Conservation (phyloP, 2,888 invertebrate species). For the Copidosoma aretas region DNA sequence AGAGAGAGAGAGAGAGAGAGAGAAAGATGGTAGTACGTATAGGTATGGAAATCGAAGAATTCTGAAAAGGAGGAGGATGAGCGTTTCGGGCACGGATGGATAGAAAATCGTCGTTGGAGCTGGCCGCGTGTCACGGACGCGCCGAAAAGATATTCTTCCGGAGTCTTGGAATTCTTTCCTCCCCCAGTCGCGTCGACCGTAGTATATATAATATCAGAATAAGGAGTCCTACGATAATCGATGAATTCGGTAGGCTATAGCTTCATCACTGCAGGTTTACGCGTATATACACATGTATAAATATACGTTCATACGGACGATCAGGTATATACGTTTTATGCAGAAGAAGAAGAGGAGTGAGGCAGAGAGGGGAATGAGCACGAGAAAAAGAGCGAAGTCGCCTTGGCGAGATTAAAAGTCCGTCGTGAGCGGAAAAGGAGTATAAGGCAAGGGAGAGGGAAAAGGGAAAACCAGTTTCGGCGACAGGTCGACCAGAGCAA, state of each 20-base stretch:
- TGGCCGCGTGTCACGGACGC: neutral
- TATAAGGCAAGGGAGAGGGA: neutral
- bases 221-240: no score
- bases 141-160: constrained; percentile 25
- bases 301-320: no score
- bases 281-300: no score
- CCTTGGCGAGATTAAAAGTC: constrained; percentile 13
- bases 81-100: neutral
- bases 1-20: no score
- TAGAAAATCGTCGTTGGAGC: neutral
- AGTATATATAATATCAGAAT: no score
- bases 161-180: constrained; percentile 21
- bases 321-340: no score
- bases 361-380: neutral
- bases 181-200: neutral
- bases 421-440: neutral
- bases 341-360: neutral
- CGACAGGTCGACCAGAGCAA: constrained; percentile 28
- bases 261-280: no score
- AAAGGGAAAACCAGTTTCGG: constrained; percentile 42
- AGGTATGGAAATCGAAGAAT: no score
- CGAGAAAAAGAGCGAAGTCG: constrained; percentile 7
- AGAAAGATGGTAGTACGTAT: no score
- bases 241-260: no score
- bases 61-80: neutral